phyloP scores from a whole-genome alignment of 2,888 invertebrate species.

The Drosophila atroscutellata region DNA sequence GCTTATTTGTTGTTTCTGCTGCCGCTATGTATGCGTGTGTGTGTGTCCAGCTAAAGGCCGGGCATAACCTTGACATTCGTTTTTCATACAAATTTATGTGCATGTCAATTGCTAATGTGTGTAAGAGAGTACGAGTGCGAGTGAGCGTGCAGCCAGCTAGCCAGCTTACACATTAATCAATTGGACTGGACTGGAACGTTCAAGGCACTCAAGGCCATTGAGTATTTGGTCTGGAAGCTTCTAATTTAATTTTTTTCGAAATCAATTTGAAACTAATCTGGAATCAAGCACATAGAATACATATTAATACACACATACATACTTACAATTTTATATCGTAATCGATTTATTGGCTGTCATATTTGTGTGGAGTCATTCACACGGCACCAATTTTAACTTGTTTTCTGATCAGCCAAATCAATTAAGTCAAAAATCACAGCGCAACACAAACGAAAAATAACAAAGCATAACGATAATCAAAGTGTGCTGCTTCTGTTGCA shows the following conservation, averaged over 20 bases:
- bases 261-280: constrained; percentile 37
- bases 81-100: constrained; percentile 55
- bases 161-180: constrained; percentile 36
- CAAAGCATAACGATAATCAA: constrained; percentile 13
- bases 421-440: constrained; percentile 27
- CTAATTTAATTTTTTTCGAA: constrained; percentile 42
- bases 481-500: constrained; percentile 16
- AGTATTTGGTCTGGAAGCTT: constrained; percentile 43
- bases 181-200: constrained; percentile 34
- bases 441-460: constrained; percentile 10
- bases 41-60: constrained; percentile 24
- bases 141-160: constrained; percentile 31
- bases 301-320: background rate
- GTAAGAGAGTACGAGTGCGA: background rate
- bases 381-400: constrained; percentile 19
- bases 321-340: constrained; percentile 8
- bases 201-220: constrained; percentile 27
- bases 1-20: constrained; percentile 13
- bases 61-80: constrained; percentile 70
- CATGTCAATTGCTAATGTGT: constrained; percentile 43
- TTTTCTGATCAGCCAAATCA: constrained; percentile 11
- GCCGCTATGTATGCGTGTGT: constrained; percentile 2
- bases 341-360: constrained; percentile 13
- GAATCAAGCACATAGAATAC: background rate
- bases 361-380: constrained; percentile 54